Percentiles rank a stretch among this genome's conserved stretches.
These are phyloP conservation scores for Aphyosemion australe DNA, from an alignment of 2,113 vertebrate genomes.

Conservation along the genomic window DNA sequence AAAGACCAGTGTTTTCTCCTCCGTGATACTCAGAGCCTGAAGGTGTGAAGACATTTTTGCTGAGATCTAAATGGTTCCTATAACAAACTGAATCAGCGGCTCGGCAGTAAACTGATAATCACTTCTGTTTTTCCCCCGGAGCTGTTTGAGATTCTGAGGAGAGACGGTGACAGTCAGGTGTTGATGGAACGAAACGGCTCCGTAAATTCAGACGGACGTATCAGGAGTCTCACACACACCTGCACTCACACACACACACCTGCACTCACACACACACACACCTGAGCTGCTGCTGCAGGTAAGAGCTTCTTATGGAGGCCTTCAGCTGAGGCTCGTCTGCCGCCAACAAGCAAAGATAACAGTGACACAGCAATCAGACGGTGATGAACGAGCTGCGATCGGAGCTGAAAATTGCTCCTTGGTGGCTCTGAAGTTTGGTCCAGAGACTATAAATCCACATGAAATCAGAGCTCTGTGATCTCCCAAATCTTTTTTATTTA, in stretches of 20 bases:
- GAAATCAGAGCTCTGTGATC: conserved; percentile 61
- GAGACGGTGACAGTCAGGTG: conserved; percentile 25
- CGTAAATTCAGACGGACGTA: conserved; percentile 15
- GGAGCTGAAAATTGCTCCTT: conserved; percentile 75
- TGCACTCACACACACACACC: conserved; percentile 26
- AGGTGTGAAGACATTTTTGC: conserved; percentile 23
- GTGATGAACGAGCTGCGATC: conserved; percentile 78
- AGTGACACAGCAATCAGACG: conserved; percentile 67
- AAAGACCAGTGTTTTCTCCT: not conserved
- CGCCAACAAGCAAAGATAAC: conserved; percentile 65
- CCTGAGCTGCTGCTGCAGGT: conserved; percentile 42
- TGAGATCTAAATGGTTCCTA: conserved; percentile 19
- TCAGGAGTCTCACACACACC: conserved; percentile 25
- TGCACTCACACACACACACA: conserved; percentile 14
- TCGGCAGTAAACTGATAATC: conserved; percentile 41
- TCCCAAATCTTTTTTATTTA: conserved; percentile 60
- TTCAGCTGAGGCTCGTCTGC: conserved; percentile 43
- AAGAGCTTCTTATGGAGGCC: conserved; percentile 51
- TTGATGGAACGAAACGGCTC: conserved; percentile 41
- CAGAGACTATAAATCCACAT: conserved; percentile 72
- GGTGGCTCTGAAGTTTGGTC: conserved; percentile 70
- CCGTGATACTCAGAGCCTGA: not conserved
- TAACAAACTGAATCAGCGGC: conserved; percentile 47
- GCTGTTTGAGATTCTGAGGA: conserved; percentile 42
- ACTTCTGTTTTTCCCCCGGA: conserved; percentile 27